Conservation (phyloP, 2,113 vertebrate genomes). For the Cavia porcellus region DNA sequence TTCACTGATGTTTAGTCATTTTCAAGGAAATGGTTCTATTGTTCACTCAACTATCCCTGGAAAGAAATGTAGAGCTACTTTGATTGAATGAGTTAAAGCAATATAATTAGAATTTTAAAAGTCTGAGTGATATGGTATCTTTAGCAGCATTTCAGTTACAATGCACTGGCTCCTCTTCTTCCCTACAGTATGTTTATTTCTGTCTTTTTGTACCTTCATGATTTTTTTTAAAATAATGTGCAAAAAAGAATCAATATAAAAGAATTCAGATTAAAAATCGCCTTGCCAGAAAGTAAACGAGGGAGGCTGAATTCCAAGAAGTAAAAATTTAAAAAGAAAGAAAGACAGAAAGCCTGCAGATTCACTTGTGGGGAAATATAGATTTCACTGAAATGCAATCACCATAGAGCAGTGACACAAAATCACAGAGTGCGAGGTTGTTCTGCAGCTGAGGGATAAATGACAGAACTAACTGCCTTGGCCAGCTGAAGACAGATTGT, state of each 20-base stretch:
- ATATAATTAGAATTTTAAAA: conserved; percentile 42
- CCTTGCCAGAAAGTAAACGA: conserved; percentile 64
- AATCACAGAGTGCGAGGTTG: conserved; percentile 75
- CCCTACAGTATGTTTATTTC: background rate
- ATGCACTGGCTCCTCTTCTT: background rate
- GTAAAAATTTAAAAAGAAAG: background rate
- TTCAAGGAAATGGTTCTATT: background rate
- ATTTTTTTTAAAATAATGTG: conserved; percentile 66
- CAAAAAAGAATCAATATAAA: conserved; percentile 59
- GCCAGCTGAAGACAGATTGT: conserved; percentile 83
- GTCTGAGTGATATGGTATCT: background rate
- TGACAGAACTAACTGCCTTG: conserved; percentile 82
- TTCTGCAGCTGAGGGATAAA: conserved; percentile 80
- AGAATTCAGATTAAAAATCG: conserved; percentile 64
- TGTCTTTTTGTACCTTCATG: background rate
- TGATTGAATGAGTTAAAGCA: conserved; percentile 21
- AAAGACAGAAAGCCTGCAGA: background rate
- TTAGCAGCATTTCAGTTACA: conserved; percentile 20
- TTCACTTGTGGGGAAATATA: conserved; percentile 72
- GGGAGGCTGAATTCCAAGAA: conserved; percentile 71
- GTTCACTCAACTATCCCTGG: conserved; percentile 15
- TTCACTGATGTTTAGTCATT: background rate
- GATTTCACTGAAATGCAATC: conserved; percentile 82
- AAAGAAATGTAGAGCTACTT: conserved; percentile 17
- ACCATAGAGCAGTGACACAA: conserved; percentile 73